Evolutionary conservation across 92 coral and sea anemone species (phyloP).

Genomic region (Actinernus sp.): DNA sequence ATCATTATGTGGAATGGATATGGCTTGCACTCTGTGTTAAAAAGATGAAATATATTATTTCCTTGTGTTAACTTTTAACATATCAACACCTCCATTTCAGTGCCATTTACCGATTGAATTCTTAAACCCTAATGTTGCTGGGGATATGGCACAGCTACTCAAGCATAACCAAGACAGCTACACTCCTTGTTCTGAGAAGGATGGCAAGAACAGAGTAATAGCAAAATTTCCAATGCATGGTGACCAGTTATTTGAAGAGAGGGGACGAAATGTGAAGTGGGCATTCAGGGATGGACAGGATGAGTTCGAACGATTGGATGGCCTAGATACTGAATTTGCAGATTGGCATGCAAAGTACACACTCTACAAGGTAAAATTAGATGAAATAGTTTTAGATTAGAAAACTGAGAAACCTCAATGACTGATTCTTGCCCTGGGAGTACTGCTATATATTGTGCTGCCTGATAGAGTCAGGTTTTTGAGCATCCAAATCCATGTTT

Average conservation of each 20-base stretch:
- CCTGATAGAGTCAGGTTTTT: no score
- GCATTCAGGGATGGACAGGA: background rate
- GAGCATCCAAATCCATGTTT: no score
- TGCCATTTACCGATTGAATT: constrained; percentile 28
- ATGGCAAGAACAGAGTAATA: background rate
- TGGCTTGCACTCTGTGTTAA: no score
- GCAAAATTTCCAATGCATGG: constrained; percentile 39
- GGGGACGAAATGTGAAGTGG: background rate
- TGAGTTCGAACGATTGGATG: background rate
- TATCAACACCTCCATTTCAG: no score
- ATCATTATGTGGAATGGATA: no score
- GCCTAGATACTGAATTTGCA: background rate
- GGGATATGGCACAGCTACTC: constrained; percentile 51
- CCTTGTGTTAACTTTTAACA: no score
- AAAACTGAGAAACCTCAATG: no score
- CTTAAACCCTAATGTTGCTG: constrained; percentile 39
- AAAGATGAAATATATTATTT: no score
- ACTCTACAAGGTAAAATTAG: background rate
- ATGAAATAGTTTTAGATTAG: no score
- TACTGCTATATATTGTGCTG: no score
- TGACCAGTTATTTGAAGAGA: constrained; percentile 26
- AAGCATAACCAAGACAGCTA: constrained; percentile 27
- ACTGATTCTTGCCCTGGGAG: no score
- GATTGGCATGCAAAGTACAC: constrained; percentile 1
- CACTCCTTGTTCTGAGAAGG: constrained; percentile 4